phyloP scores from a whole-genome alignment of 2,888 invertebrate genomes.

The Eucera pruinosa region DNA sequence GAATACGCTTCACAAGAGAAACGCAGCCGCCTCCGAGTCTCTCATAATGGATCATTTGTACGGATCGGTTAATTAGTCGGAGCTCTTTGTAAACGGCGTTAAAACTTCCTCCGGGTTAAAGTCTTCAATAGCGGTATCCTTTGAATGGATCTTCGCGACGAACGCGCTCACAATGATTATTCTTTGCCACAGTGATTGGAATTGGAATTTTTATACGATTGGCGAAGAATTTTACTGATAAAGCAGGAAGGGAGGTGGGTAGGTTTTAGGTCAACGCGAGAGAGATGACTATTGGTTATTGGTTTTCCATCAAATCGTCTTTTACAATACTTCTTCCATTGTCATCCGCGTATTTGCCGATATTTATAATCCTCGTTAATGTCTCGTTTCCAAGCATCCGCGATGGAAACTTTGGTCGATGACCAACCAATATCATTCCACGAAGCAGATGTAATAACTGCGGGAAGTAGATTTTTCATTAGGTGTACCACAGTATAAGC shows the following conservation, averaged over 20 bases:
- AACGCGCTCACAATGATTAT: neutral
- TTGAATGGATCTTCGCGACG: too few relatives aligned
- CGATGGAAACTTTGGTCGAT: conserved; percentile 29
- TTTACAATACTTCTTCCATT: conserved; percentile 44
- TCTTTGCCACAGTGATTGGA: neutral
- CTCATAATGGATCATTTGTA: conserved; percentile 48
- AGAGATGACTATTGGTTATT: conserved; percentile 71
- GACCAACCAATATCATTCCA: conserved; percentile 11
- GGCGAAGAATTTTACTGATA: conserved; percentile 41
- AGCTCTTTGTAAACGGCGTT: too few relatives aligned
- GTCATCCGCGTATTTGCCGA: conserved; percentile 44
- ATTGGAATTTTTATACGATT: conserved; percentile 28
- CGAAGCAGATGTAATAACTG: too few relatives aligned
- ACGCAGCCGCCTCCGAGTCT: conserved; percentile 15
- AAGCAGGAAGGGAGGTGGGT: conserved; percentile 28
- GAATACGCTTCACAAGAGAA: conserved; percentile 28
- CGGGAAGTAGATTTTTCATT: too few relatives aligned
- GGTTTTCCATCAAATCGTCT: conserved; percentile 71
- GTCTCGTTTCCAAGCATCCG: conserved; percentile 24
- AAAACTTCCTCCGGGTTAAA: neutral
- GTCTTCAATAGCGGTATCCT: neutral
- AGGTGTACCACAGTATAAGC: too few relatives aligned
- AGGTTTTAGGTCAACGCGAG: conserved; percentile 62
- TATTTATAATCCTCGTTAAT: conserved; percentile 66
- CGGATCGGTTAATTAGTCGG: conserved; percentile 16